Evolutionary conservation across 2,797 vertebrate genomes (phyloP).

Genomic region (Glyptemys insculpta): DNA sequence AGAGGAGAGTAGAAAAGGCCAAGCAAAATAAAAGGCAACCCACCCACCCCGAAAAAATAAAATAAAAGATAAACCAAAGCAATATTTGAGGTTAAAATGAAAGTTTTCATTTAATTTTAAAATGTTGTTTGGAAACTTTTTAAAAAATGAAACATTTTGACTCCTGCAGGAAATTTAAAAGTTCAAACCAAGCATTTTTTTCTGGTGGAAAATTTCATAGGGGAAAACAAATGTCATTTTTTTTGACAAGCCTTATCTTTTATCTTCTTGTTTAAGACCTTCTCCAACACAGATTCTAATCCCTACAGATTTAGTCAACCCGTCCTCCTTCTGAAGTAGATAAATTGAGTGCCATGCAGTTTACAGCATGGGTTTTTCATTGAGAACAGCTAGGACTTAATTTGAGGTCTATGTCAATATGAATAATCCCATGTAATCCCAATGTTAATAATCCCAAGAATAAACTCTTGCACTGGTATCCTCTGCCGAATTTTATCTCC

Average conservation of each 20-base stretch:
- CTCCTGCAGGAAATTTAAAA: neutral
- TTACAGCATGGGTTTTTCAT: too few species aligned
- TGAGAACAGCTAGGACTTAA: too few species aligned
- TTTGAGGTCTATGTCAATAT: neutral
- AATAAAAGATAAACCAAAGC: too few species aligned
- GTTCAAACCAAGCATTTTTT: neutral
- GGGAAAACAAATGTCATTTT: neutral
- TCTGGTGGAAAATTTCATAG: neutral
- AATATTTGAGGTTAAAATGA: too few species aligned
- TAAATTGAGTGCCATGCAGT: too few species aligned
- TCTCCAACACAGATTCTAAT: neutral
- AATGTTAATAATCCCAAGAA: neutral
- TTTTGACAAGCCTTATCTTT: neutral
- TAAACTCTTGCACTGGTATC: neutral
- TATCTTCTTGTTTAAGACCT: neutral
- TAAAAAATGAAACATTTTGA: neutral
- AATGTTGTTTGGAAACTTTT: neutral
- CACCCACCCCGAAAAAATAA: neutral
- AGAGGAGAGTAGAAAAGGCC: neutral
- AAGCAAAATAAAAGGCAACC: neutral
- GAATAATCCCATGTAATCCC: neutral
- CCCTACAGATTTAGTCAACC: too few species aligned
- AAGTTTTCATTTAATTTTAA: neutral
- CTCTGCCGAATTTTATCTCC: neutral
- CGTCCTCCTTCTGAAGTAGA: neutral